Conservation (phyloP, 2,797 vertebrate species). For the Echeneis naucrates region DNA sequence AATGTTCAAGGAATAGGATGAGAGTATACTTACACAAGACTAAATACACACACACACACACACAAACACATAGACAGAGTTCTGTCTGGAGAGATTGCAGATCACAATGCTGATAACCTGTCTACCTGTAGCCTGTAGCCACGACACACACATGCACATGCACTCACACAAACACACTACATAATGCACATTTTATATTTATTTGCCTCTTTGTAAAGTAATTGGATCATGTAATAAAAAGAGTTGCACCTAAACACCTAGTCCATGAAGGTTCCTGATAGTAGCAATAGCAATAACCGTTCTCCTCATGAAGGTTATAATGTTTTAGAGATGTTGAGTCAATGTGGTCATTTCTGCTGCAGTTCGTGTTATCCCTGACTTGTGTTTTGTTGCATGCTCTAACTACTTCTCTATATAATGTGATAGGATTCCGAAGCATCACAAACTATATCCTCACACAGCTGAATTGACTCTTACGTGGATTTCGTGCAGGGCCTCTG, state of each 20-base stretch:
- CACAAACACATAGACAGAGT: slow-evolving; percentile 24
- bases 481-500: too few relatives aligned
- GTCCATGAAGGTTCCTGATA: slow-evolving; percentile 4
- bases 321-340: not conserved
- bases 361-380: not conserved
- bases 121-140: slow-evolving; percentile 29
- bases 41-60: slow-evolving; percentile 5
- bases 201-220: slow-evolving; percentile 22
- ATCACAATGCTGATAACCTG: slow-evolving; percentile 54
- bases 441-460: not conserved
- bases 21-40: slow-evolving; percentile 37
- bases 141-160: not conserved
- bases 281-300: not conserved
- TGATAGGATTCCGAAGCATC: not conserved
- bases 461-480: not conserved
- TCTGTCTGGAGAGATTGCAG: slow-evolving; percentile 45
- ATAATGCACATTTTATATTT: slow-evolving; percentile 1
- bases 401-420: not conserved
- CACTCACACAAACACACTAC: slow-evolving; percentile 15
- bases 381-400: not conserved
- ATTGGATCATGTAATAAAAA: slow-evolving; percentile 2
- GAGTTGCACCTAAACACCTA: slow-evolving; percentile 9
- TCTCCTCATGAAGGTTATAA: not conserved
- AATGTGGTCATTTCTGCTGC: not conserved
- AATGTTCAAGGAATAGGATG: slow-evolving; percentile 47